Evolutionary conservation across 2,888 invertebrate species (phyloP).

Genomic region (Chaetogeoica ovagalla): DNA sequence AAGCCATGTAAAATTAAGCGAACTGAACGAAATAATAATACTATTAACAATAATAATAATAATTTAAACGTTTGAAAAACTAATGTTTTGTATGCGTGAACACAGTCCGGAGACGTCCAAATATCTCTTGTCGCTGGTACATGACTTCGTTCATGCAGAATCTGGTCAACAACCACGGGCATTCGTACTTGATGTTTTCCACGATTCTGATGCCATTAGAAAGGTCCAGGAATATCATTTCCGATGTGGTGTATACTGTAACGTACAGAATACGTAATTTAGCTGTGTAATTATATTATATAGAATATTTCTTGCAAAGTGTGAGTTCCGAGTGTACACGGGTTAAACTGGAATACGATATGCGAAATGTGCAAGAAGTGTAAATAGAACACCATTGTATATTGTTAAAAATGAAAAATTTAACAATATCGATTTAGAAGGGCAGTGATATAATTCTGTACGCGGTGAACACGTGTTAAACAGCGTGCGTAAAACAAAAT

Average conservation of each 20-base stretch:
- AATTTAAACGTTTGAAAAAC: neutral
- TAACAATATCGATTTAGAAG: too few relatives aligned
- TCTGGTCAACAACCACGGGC: constrained; percentile 65
- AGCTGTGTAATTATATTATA: neutral
- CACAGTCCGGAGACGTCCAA: constrained; percentile 15
- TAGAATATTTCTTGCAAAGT: neutral
- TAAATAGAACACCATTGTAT: too few relatives aligned
- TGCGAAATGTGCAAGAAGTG: too few relatives aligned
- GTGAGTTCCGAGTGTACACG: too few relatives aligned
- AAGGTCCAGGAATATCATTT: constrained; percentile 64
- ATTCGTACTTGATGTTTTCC: constrained; percentile 68
- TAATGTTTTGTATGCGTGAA: constrained; percentile 23
- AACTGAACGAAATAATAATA: neutral
- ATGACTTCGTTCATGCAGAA: constrained; percentile 66
- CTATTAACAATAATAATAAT: neutral
- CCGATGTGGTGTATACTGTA: constrained; percentile 67
- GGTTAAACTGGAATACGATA: too few relatives aligned
- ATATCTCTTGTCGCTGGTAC: constrained; percentile 58
- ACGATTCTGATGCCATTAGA: constrained; percentile 62
- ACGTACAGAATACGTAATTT: constrained; percentile 55
- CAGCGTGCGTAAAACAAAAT: too few relatives aligned
- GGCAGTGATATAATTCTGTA: too few relatives aligned
- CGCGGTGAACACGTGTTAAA: too few relatives aligned
- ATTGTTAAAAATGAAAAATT: too few relatives aligned
- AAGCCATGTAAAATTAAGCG: neutral